A percentile compares a stretch with the other conserved stretches of the same genome.
phyloP scores from a whole-genome alignment of 2,113 vertebrate species.

The Amblyornis subalaris region DNA sequence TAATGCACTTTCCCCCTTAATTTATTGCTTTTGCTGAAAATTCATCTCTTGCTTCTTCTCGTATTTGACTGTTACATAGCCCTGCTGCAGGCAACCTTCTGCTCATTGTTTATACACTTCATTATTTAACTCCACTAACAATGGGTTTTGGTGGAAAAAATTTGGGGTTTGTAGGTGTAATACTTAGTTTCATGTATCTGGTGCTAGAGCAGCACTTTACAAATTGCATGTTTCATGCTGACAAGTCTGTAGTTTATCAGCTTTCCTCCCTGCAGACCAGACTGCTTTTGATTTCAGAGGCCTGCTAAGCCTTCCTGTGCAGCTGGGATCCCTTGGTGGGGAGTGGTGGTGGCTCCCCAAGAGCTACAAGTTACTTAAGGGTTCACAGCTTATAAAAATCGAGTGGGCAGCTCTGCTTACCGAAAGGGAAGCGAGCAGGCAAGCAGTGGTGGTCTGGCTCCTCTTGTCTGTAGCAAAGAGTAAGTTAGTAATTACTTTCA shows the following conservation, averaged over 20 bases:
- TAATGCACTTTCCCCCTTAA: not conserved
- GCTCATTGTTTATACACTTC: not conserved
- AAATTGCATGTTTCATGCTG: not conserved
- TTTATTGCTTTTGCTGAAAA: not conserved
- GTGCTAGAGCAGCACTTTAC: not conserved
- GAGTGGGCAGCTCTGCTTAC: not conserved
- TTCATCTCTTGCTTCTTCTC: rapidly evolving
- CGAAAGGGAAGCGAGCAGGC: not conserved
- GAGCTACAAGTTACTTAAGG: rapidly evolving
- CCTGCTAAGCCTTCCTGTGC: not conserved
- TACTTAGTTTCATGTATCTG: not conserved
- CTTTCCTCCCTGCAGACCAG: not conserved
- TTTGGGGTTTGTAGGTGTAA: not conserved
- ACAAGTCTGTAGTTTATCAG: not conserved
- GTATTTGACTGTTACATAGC: not conserved
- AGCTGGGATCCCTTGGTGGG: not conserved
- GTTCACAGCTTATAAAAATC: not conserved
- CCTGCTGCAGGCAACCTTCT: not conserved
- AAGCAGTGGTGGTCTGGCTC: not conserved
- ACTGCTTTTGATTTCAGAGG: not conserved
- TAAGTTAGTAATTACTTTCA: not conserved
- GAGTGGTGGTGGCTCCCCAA: not conserved
- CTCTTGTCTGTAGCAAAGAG: not conserved
- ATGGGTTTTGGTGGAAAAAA: not conserved
- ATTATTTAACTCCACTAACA: not conserved